Evolutionary conservation across 92 coral and sea anemone species (phyloP).

Genomic region (Bergia sp.): DNA sequence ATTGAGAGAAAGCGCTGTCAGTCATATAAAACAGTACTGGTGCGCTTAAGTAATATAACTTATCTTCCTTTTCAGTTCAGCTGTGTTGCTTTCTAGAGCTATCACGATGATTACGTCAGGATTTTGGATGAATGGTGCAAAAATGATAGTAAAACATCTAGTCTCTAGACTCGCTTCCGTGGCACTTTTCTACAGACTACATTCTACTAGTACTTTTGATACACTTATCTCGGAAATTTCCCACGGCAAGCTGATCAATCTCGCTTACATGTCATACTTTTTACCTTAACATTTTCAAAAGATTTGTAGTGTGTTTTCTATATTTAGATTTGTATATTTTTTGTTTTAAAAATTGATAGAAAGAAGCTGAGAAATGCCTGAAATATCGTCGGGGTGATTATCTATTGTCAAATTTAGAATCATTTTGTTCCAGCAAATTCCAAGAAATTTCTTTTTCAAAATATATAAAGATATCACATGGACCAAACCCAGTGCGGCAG

Average conservation of each 20-base stretch:
- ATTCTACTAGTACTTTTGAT: not conserved
- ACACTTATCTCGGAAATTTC: not conserved
- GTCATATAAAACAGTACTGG: not conserved
- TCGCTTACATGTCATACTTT: not conserved
- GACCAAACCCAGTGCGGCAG: not conserved
- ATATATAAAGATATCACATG: not conserved
- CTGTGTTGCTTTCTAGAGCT: not conserved
- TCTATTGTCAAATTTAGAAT: conserved; percentile 10
- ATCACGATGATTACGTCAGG: not conserved
- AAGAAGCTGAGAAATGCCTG: not conserved
- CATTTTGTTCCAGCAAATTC: conserved; percentile 36
- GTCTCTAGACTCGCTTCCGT: not conserved
- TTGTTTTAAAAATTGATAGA: not conserved
- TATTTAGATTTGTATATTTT: not conserved
- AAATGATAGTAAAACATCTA: not conserved
- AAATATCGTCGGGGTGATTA: conserved; percentile 8
- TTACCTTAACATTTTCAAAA: not conserved
- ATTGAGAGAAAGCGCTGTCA: not conserved
- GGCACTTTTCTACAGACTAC: not conserved
- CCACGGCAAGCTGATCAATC: not conserved
- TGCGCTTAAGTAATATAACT: not conserved
- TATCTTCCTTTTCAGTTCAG: not conserved
- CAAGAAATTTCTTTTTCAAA: conserved; percentile 14
- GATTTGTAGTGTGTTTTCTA: not conserved
- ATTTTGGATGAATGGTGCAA: not conserved